Conservation (phyloP, 92 coral and sea anemone genomes). For the Epizoanthus scotinus region DNA sequence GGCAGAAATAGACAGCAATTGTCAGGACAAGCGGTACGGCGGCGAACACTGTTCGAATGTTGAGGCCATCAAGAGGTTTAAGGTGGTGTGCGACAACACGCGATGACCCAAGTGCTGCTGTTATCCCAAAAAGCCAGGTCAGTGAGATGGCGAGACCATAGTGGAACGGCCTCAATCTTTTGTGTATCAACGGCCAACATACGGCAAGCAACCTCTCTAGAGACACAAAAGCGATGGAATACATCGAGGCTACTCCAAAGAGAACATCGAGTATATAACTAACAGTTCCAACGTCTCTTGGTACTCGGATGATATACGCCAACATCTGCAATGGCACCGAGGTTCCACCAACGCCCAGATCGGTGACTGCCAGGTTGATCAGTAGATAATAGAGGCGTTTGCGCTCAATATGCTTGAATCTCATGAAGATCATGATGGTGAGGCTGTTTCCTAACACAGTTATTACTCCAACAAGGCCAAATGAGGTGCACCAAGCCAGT, state of each 20-base stretch:
- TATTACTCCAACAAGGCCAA: background rate
- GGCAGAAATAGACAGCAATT: no score
- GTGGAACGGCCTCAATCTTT: conserved; percentile 3
- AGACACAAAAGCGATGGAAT: conserved; percentile 15
- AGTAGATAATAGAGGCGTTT: conserved; percentile 5
- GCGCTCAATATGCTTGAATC: conserved; percentile 3
- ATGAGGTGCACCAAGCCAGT: background rate
- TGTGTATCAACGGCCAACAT: conserved; percentile 9
- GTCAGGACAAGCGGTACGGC: no score
- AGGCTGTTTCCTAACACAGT: conserved; percentile 17
- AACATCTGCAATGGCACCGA: conserved; percentile 8
- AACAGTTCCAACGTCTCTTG: background rate
- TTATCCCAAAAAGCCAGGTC: background rate
- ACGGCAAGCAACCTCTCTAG: conserved; percentile 6
- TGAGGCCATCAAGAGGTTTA: no score
- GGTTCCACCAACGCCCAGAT: conserved; percentile 4
- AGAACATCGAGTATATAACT: conserved; percentile 14
- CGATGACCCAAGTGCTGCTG: background rate
- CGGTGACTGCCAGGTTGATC: conserved; percentile 30
- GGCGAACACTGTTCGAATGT: no score
- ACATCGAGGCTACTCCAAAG: conserved; percentile 8
- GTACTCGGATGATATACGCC: background rate
- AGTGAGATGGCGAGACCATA: conserved; percentile 1
- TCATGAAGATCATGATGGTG: conserved; percentile 11
- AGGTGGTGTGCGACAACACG: no score